Percentiles rank a stretch among this genome's conserved stretches.
Evolutionary conservation across 1,140 invertebrate species (phyloP).

Genomic region (Diachasma alloeum): DNA sequence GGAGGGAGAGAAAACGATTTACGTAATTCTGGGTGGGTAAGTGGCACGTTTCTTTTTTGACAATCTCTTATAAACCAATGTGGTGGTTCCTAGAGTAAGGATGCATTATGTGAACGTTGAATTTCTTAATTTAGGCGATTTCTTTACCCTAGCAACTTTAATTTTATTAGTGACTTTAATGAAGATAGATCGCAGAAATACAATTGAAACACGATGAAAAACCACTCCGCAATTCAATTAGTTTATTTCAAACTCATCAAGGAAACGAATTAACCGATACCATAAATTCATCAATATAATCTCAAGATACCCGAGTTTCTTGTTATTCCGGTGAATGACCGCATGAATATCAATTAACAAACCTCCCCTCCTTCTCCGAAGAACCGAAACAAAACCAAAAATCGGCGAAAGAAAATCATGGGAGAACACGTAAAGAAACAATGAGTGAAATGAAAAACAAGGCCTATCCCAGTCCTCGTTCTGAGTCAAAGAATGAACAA

Average conservation of each 20-base stretch:
- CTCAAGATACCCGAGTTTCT: not conserved
- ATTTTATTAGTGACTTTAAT: too few species aligned
- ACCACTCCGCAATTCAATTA: not conserved
- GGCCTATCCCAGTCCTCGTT: not conserved
- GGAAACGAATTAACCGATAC: not conserved
- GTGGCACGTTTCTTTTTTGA: not conserved
- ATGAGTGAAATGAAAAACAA: conserved; percentile 23
- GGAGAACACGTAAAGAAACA: conserved; percentile 17
- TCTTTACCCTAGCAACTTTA: not conserved
- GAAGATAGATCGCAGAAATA: not conserved
- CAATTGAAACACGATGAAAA: not conserved
- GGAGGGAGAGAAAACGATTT: conserved; percentile 28
- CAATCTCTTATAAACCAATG: not conserved
- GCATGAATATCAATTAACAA: conserved; percentile 21
- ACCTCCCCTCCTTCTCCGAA: not conserved
- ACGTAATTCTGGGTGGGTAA: conserved; percentile 38
- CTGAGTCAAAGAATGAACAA: conserved; percentile 5
- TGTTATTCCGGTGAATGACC: not conserved
- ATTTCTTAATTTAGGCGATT: too few species aligned
- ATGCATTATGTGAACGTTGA: too few species aligned
- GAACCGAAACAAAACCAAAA: not conserved
- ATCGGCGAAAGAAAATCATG: not conserved
- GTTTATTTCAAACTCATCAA: not conserved
- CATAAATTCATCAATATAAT: not conserved
- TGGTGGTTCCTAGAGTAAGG: not conserved